A percentile compares a stretch with the other conserved stretches of the same genome.
These are phyloP conservation scores for Mastomys natalensis DNA, from an alignment of 2,113 vertebrate genomes.

Conservation along the genomic window DNA sequence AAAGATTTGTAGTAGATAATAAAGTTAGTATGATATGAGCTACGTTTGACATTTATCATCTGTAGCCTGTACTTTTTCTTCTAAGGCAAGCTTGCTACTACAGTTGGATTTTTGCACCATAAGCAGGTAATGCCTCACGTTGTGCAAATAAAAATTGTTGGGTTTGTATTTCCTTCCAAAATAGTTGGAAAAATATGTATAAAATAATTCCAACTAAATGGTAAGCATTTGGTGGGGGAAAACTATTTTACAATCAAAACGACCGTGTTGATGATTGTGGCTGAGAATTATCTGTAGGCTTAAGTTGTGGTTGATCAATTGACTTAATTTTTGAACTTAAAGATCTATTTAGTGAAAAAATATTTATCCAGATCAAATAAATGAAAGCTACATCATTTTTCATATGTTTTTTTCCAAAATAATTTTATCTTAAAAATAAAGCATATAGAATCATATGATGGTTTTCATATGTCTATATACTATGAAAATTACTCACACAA, in stretches of 20 bases:
- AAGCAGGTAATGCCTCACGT: not conserved
- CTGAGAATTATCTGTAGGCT: not conserved
- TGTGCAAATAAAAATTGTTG: too few relatives aligned
- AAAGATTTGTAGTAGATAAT: not conserved
- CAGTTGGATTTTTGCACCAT: not conserved
- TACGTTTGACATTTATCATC: slow-evolving; percentile 10
- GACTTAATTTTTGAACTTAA: not conserved
- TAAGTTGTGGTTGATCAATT: not conserved
- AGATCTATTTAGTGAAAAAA: not conserved
- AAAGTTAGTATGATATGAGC: not conserved
- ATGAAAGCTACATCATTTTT: not conserved
- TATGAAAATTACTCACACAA: not conserved
- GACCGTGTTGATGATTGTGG: not conserved
- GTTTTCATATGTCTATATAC: not conserved
- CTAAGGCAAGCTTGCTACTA: not conserved
- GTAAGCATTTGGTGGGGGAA: not conserved
- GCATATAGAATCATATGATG: not conserved
- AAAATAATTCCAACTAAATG: not conserved
- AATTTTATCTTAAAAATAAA: not conserved
- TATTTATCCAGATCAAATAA: not conserved
- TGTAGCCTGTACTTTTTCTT: not conserved
- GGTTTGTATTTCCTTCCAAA: not conserved
- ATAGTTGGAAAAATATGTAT: not conserved
- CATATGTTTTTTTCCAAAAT: not conserved
- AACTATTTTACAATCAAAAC: not conserved